Percentiles rank a stretch among this genome's conserved stretches.
These are phyloP conservation scores for Apodemia zela DNA, from an alignment of 2,888 invertebrate genomes.

Conservation along the genomic window DNA sequence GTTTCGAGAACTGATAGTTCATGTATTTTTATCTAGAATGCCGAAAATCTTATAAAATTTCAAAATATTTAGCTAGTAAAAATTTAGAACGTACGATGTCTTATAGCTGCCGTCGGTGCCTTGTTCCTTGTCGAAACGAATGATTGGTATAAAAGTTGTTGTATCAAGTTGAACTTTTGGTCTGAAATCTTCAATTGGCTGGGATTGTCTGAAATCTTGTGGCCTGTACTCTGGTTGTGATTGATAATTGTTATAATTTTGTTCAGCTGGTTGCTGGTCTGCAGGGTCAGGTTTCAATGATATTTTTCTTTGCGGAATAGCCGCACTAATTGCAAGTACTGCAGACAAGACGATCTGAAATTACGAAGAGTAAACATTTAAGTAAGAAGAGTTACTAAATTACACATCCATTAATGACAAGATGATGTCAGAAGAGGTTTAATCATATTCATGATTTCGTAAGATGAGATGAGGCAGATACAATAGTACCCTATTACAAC, in stretches of 20 bases:
- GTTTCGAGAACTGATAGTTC: too few species aligned
- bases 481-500: conserved; percentile 67
- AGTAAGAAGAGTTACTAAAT: conserved; percentile 4
- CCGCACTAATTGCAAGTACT: conserved; percentile 58
- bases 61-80: background rate
- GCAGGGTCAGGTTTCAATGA: conserved; percentile 53
- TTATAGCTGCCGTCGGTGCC: conserved; percentile 91
- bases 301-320: conserved; percentile 64
- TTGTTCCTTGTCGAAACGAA: conserved; percentile 90
- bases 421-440: conserved; percentile 67
- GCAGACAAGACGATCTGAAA: conserved; percentile 65
- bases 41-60: too few species aligned
- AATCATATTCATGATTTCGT: conserved; percentile 73
- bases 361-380: conserved; percentile 1
- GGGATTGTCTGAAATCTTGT: conserved; percentile 59
- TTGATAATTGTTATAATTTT: conserved; percentile 61
- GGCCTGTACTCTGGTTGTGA: conserved; percentile 45
- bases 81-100: conserved; percentile 81
- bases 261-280: conserved; percentile 61
- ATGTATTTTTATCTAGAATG: too few species aligned
- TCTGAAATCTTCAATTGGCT: conserved; percentile 66
- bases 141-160: conserved; percentile 90
- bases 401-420: conserved; percentile 18
- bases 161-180: conserved; percentile 73
- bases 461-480: conserved; percentile 72